Conservation (phyloP, 1,140 invertebrate genomes). For the Globodera rostochiensis region DNA sequence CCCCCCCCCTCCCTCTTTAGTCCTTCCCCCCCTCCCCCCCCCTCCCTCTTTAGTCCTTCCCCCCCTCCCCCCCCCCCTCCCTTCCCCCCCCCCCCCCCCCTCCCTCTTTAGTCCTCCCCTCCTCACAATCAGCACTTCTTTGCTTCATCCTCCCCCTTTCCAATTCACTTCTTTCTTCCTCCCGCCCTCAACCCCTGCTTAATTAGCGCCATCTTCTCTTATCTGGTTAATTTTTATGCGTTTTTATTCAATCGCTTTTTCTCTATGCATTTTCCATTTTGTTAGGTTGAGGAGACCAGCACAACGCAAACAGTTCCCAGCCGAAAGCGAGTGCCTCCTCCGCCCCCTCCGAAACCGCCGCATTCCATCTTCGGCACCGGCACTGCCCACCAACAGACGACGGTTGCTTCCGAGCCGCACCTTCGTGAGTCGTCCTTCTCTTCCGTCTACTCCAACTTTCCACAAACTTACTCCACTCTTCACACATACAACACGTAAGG, state of each 20-base stretch:
- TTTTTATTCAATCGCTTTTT: not conserved
- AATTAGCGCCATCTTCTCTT: not conserved
- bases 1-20: no score
- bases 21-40: no score
- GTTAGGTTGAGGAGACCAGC: not conserved
- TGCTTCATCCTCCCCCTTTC: not conserved
- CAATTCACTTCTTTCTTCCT: not conserved
- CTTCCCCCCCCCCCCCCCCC: not conserved
- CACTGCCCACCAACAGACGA: not conserved
- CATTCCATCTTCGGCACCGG: not conserved
- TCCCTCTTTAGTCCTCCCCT: not conserved
- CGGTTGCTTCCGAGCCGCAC: not conserved
- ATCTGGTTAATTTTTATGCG: not conserved
- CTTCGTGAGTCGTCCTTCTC: slow-evolving; percentile 4
- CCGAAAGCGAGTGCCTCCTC: not conserved
- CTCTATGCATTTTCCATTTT: not conserved
- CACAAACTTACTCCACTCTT: not conserved
- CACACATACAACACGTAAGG: slow-evolving; percentile 7
- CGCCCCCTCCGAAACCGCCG: slow-evolving; percentile 3
- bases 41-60: no score
- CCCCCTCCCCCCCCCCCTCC: not conserved
- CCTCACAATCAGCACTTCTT: not conserved
- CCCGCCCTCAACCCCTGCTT: not conserved
- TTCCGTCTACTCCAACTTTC: slow-evolving; percentile 3
- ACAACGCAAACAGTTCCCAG: not conserved